Base-by-base conservation (phyloP, 23 tunicate genomes). In the Ascidia mentula region DNA sequence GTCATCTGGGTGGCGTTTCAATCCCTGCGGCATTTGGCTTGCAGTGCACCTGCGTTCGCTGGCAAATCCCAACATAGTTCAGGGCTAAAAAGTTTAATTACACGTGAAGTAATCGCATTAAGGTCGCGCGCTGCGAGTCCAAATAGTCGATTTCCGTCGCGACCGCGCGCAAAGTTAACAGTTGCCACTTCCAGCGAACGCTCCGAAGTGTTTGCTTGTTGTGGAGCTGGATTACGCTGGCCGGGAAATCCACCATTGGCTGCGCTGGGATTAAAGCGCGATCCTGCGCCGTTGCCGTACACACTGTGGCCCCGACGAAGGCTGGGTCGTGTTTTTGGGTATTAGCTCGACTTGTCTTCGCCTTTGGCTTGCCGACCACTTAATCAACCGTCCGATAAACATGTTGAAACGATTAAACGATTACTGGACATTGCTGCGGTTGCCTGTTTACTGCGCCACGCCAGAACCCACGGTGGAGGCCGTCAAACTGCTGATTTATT, bases 121-220 rank as follows among this genome's bases (percentile, higher is more conserved):
- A 53, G 1, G 1, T 5, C 13, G 65, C 65, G 65, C 65, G 65
- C 65, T 53, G 65, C n/a, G n/a, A n/a, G n/a, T 9, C 65, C 13
- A 53, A 53, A 53, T 53, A 53, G 65, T 53, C 65, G 65, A 53
- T 53, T 53, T 53, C 65, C 65, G 65, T 53, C 24, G 65, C n/a
- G n/a, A 20, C 65, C 65, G 22, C 13, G 13, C 22, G 24, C 65
- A 20, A 20, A 26, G 65, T 53, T n/a, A 5, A 53, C 65, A 20
- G 65, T 53, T 53, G 65, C 65, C 24, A 9, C 65, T 1, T 53
- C 24, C 13, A n/a, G 65, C 65, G 65, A 28, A 53, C 65, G 28
- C 22, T 53, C 65, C 13, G n/a, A n/a, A 53, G 28, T 53, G 65
- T 53, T 53, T 53, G 65, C 65, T 53, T 53, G 65, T 53, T 3